These are phyloP conservation scores for Drosophila lutescens DNA, from an alignment of 2,888 invertebrate species.

Conservation along the genomic window DNA sequence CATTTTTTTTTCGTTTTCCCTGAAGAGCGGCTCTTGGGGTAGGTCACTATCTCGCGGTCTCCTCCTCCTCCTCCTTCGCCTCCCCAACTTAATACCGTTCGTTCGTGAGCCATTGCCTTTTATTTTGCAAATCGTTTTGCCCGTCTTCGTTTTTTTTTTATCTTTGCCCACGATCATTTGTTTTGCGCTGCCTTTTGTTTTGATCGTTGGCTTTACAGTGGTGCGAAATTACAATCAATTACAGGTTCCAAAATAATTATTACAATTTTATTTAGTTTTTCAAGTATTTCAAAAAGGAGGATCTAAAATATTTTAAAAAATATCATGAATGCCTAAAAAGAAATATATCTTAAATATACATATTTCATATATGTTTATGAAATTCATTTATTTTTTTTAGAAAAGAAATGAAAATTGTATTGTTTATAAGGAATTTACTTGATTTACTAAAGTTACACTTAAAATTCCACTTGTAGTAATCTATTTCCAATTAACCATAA, in stretches of 20 bases:
- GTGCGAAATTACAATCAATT: not conserved
- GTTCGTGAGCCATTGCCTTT: conserved; percentile 31
- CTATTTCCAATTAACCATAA: not conserved
- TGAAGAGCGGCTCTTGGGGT: conserved; percentile 18
- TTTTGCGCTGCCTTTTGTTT: conserved; percentile 63
- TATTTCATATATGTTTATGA: no score
- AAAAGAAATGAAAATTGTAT: no score
- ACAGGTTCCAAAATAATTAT: no score
- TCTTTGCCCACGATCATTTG: conserved; percentile 27
- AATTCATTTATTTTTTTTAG: no score
- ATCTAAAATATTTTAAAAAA: no score
- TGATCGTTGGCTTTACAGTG: conserved; percentile 63
- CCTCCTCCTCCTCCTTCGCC: not conserved
- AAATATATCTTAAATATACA: no score
- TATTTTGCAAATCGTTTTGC: conserved; percentile 50
- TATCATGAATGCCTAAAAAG: no score
- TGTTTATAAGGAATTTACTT: no score
- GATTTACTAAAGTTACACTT: no score
- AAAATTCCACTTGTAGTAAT: no score
- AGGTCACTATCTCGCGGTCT: conserved; percentile 22
- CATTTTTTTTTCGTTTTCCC: not conserved
- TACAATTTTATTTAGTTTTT: no score
- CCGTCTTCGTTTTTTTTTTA: conserved; percentile 18
- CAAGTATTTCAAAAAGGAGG: not conserved
- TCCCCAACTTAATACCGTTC: conserved; percentile 25